Percentiles rank a stretch among this genome's conserved stretches.
phyloP scores from a whole-genome alignment of 2,888 invertebrate genomes.

The Erannis defoliaria region DNA sequence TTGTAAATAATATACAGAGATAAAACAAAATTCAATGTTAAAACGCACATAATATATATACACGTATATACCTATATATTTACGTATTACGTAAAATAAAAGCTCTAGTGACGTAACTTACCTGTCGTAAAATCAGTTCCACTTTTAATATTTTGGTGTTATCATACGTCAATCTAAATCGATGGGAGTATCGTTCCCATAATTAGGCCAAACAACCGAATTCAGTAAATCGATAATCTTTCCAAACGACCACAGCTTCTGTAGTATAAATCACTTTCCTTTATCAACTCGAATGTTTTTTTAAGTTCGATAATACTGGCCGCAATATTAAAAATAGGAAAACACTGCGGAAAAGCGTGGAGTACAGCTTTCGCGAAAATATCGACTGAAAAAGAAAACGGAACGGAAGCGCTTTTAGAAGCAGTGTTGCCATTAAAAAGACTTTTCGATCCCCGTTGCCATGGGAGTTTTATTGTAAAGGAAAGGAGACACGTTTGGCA shows the following conservation, averaged over 20 bases:
- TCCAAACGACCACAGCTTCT: conserved; percentile 19
- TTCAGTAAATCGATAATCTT: conserved; percentile 25
- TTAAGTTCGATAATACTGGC: conserved; percentile 1
- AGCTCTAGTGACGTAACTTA: conserved; percentile 16
- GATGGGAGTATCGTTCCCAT: conserved; percentile 26
- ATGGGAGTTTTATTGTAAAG: conserved; percentile 10
- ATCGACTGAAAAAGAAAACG: conserved; percentile 62
- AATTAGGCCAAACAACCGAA: conserved; percentile 24
- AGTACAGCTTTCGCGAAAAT: conserved; percentile 52
- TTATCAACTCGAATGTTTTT: no score
- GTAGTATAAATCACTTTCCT: conserved; percentile 4
- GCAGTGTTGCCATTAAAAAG: conserved; percentile 34
- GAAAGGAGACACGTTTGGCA: no score
- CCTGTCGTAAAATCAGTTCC: conserved; percentile 16
- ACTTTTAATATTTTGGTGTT: conserved; percentile 11
- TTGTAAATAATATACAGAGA: no score
- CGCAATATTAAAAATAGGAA: neutral
- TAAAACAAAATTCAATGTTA: no score
- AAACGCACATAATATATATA: no score
- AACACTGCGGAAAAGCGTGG: conserved; percentile 22
- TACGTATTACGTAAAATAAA: neutral
- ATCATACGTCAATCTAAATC: conserved; percentile 36
- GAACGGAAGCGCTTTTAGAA: conserved; percentile 23
- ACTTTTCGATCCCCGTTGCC: conserved; percentile 33
- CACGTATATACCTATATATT: no score